Percentiles rank a stretch among this genome's conserved stretches.
Evolutionary conservation across 2,888 invertebrate genomes (phyloP).

Genomic region (Syritta pipiens): DNA sequence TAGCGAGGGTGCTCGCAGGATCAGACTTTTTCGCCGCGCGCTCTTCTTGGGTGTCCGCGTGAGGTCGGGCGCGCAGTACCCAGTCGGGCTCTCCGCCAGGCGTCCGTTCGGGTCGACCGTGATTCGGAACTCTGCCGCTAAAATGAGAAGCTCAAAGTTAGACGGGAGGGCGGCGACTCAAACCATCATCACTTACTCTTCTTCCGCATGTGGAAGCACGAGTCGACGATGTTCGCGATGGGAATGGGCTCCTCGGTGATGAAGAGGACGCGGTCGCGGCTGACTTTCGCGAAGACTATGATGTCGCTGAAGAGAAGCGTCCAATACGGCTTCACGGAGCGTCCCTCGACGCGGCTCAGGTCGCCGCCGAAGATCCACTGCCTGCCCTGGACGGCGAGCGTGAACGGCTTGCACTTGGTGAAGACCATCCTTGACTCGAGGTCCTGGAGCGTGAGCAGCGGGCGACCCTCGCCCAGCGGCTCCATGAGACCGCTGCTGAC

Average conservation of each 20-base stretch:
- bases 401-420: slow-evolving; percentile 94
- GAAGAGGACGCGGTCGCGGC: slow-evolving; percentile 91
- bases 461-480: slow-evolving; percentile 89
- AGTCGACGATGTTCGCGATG: slow-evolving; percentile 88
- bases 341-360: slow-evolving; percentile 89
- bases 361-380: slow-evolving; percentile 96
- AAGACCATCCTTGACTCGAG: slow-evolving; percentile 93
- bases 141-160: slow-evolving; percentile 48
- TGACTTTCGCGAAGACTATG: slow-evolving; percentile 91
- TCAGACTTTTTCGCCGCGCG: slow-evolving; percentile 85
- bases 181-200: slow-evolving; percentile 81
- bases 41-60: slow-evolving; percentile 83
- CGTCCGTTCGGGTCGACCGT: slow-evolving; percentile 84
- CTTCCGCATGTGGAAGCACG: slow-evolving; percentile 91
- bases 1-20: slow-evolving; percentile 88
- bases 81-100: slow-evolving; percentile 86
- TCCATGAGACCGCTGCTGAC: slow-evolving; percentile 92
- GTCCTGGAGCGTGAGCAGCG: slow-evolving; percentile 89
- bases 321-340: slow-evolving; percentile 91
- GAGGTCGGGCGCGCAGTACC: slow-evolving; percentile 86
- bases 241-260: slow-evolving; percentile 93
- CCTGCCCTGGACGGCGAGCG: slow-evolving; percentile 89
- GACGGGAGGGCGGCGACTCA: background rate
- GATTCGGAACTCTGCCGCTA: slow-evolving; percentile 92
- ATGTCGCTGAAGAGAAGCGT: slow-evolving; percentile 91